Evolutionary conservation across 2,888 invertebrate genomes (phyloP).

Genomic region (Oxycera nigricornis): DNA sequence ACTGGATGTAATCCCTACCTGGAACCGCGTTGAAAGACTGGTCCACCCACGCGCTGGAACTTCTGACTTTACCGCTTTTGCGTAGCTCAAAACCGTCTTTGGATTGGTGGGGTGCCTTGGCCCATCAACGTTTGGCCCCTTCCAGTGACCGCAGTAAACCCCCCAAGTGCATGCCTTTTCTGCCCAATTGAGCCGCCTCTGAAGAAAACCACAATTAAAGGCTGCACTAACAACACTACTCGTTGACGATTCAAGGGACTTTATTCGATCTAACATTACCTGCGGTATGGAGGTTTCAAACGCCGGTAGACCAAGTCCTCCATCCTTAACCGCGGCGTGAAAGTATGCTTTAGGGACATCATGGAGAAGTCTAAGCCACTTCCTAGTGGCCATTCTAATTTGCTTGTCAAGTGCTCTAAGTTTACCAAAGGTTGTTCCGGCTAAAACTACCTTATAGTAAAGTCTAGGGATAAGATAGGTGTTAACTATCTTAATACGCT

Average conservation of each 20-base stretch:
- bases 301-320: not conserved
- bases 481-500: not conserved
- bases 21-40: not conserved
- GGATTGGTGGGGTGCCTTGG: not conserved
- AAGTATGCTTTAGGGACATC: not conserved
- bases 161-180: not conserved
- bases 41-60: not conserved
- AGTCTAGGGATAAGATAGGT: not conserved
- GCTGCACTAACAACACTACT: not conserved
- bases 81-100: not conserved
- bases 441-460: not conserved
- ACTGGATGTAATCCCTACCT: not conserved
- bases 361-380: not conserved
- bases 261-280: not conserved
- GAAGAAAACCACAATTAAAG: not conserved
- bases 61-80: not conserved
- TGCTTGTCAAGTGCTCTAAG: not conserved
- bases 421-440: not conserved
- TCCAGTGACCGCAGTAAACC: not conserved
- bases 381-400: not conserved
- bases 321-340: constrained; percentile 3
- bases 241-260: not conserved
- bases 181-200: not conserved
- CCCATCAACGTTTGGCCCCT: not conserved
- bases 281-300: not conserved